Evolutionary conservation across 2,113 vertebrate genomes (phyloP).

Genomic region (Protobothrops mucrosquamatus): DNA sequence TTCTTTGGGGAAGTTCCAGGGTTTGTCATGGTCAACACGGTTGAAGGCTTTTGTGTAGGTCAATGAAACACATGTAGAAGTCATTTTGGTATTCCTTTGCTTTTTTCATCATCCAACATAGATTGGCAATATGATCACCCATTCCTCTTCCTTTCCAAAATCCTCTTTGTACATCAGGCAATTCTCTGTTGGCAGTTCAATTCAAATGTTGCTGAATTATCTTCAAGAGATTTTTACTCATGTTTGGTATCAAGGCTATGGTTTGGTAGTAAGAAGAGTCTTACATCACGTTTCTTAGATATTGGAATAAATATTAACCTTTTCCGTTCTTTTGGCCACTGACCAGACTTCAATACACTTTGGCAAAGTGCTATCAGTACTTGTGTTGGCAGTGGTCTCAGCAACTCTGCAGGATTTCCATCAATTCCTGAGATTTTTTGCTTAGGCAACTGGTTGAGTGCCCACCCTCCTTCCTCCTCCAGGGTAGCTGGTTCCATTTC

Average conservation of each 20-base stretch:
- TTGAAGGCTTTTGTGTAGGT: neutral
- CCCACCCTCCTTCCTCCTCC: neutral
- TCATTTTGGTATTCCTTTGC: neutral
- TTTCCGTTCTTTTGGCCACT: neutral
- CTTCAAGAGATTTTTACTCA: neutral
- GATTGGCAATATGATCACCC: neutral
- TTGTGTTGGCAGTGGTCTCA: neutral
- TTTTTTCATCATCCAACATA: neutral
- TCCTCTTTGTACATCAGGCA: neutral
- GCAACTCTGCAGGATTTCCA: neutral
- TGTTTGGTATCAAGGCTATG: neutral
- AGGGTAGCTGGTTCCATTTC: neutral
- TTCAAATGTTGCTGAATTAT: neutral
- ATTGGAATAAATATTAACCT: neutral
- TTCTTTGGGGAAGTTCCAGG: neutral
- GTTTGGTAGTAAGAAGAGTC: neutral
- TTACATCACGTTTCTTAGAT: neutral
- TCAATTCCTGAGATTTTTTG: neutral
- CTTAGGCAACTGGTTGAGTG: neutral
- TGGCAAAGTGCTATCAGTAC: neutral
- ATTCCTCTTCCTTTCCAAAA: neutral
- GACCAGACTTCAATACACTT: neutral
- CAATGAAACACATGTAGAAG: neutral
- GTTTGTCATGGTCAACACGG: neutral
- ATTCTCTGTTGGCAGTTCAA: neutral